phyloP scores from a whole-genome alignment of 2,797 vertebrate genomes.

The Stomatorhinus walkeri region DNA sequence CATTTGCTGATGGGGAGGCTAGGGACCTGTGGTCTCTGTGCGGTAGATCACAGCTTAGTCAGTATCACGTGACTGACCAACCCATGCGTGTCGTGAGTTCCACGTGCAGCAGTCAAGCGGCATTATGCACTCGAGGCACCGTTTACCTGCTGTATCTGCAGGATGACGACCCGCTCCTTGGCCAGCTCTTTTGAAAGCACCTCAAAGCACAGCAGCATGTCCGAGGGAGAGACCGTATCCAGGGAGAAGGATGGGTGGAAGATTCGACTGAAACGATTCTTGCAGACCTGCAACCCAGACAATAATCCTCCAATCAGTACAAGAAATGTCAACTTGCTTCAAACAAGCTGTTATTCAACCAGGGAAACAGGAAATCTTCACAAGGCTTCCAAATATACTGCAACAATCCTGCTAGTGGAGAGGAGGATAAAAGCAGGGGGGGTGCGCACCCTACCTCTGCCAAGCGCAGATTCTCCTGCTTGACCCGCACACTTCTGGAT shows the following conservation, averaged over 20 bases:
- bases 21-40: conserved; percentile 85
- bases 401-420: neutral
- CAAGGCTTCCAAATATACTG: neutral
- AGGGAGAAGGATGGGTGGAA: conserved; percentile 80
- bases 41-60: neutral
- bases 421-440: neutral
- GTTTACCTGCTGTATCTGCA: conserved; percentile 86
- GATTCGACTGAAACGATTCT: conserved; percentile 78
- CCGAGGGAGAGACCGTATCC: conserved; percentile 75
- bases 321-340: neutral
- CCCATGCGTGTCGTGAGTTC: neutral
- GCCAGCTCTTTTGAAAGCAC: conserved; percentile 83
- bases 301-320: neutral
- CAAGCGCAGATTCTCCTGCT: conserved; percentile 83
- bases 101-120: neutral
- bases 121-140: neutral
- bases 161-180: conserved; percentile 83
- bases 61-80: too few relatives aligned
- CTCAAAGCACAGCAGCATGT: conserved; percentile 91
- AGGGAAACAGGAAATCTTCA: neutral
- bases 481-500: conserved; percentile 77
- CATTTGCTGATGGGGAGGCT: conserved; percentile 85
- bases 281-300: conserved; percentile 66
- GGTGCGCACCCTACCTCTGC: conserved; percentile 68
- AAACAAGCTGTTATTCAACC: neutral